Percentiles rank a stretch among this genome's conserved stretches.
phyloP scores from a whole-genome alignment of 2,113 vertebrate species.

The Dipodomys spectabilis region DNA sequence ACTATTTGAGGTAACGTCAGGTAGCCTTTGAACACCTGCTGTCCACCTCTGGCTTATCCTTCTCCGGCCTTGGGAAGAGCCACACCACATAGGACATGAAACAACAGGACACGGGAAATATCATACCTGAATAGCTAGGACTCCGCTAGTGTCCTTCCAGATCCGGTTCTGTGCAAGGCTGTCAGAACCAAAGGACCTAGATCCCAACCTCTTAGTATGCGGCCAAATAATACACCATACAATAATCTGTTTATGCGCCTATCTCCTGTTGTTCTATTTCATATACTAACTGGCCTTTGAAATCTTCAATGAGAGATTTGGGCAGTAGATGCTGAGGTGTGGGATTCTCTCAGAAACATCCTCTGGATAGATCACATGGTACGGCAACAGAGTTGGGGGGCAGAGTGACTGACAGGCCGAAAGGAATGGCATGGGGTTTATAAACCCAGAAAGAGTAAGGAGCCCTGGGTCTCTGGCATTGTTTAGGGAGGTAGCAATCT shows the following conservation, averaged over 20 bases:
- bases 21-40: background rate
- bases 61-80: background rate
- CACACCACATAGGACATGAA: background rate
- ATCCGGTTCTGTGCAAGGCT: background rate
- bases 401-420: too few relatives aligned
- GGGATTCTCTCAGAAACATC: too few relatives aligned
- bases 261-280: too few relatives aligned
- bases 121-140: background rate
- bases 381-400: too few relatives aligned
- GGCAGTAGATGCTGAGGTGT: too few relatives aligned
- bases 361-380: too few relatives aligned
- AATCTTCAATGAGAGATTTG: too few relatives aligned
- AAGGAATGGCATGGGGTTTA: too few relatives aligned
- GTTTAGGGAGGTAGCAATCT: background rate
- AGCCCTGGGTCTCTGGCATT: background rate
- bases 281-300: too few relatives aligned
- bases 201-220: background rate
- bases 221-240: background rate
- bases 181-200: background rate
- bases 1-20: constrained; percentile 2
- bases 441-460: background rate
- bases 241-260: too few relatives aligned
- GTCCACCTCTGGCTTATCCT: background rate
- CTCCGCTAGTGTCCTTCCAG: background rate
- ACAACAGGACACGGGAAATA: background rate